Conservation (phyloP, 2,797 vertebrate genomes). For the Gallinago solitaria region DNA sequence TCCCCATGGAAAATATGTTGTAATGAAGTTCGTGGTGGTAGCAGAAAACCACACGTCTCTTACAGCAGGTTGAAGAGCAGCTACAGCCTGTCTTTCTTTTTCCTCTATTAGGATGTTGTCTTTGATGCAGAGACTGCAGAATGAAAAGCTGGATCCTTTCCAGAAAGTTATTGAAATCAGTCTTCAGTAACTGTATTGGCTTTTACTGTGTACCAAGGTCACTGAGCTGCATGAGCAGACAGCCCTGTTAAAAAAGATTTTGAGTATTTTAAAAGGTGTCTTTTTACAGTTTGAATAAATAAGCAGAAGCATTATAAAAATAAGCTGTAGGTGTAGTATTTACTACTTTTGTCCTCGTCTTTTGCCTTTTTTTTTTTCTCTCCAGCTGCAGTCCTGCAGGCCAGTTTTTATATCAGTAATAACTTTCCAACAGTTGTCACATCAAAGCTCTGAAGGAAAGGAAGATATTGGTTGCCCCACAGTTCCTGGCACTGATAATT, state of each 20-base stretch:
- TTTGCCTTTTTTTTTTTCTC: background rate
- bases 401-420: background rate
- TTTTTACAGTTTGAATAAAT: background rate
- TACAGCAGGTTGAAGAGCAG: background rate
- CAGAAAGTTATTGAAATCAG: slow-evolving; percentile 12
- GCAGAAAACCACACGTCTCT: background rate
- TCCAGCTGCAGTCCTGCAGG: background rate
- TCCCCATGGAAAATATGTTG: background rate
- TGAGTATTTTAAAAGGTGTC: background rate
- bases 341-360: background rate
- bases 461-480: background rate
- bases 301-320: background rate
- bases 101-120: background rate
- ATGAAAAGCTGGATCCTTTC: background rate
- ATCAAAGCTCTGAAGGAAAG: background rate
- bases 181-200: background rate
- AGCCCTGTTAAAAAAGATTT: background rate
- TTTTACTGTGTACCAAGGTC: slow-evolving; percentile 5
- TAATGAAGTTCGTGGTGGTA: background rate
- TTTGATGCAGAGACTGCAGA: slow-evolving; percentile 10
- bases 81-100: background rate
- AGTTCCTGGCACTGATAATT: background rate
- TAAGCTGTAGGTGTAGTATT: background rate
- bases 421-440: background rate
- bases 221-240: background rate